Base-by-base conservation (phyloP, 2,888 invertebrate genomes). In the Dyspetes luteomarginatus region DNA sequence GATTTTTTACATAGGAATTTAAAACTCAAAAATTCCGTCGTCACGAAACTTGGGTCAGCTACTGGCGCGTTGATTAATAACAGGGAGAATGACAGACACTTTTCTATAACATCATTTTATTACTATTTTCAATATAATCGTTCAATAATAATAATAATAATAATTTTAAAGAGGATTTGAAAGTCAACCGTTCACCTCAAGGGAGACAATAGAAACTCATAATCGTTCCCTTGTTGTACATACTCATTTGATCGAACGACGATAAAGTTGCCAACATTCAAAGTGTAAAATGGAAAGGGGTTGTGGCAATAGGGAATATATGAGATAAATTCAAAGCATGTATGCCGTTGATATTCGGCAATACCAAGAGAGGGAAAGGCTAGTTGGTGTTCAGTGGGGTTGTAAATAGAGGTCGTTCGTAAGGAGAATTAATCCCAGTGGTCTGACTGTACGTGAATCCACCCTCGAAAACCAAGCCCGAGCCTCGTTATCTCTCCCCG, bases 401-500 rank as follows among this genome's bases (percentile, higher is more conserved):
- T 81, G 72, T 76, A 79, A 81, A 83, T 78, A 69, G 73, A 74
- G 76, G 72, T 81, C 64, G 68, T 76, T 77, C 72, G 15, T 73
- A 78, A 76, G 62, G 78, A 78, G 78, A 72, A 81, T 83, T 81
- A 79, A 78, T 83, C 76, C 67, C 48, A 43, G 28, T 62, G 72
- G 62, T 68, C 64, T 60, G 75, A 60, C 78, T 56, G 68, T 77
- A 67, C 68, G 76, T 76, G 78, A 81, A 78, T 78, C 78, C 75
- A 68, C 78, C 72, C 80, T 75, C 72, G 78, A 81, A 84, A 81
- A 83, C 75, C 75, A 78, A 77, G 64, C 81, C 68, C 26, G 62
- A 48, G 67, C 72, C 75, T 84, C 78, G 81, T 84, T 84, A 83
- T 84, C 84, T 84, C 74, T 48, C 65, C 72, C 60, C 72, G 74